Conservation (phyloP, 2,888 invertebrate species). For the Sclerodermus sp. region DNA sequence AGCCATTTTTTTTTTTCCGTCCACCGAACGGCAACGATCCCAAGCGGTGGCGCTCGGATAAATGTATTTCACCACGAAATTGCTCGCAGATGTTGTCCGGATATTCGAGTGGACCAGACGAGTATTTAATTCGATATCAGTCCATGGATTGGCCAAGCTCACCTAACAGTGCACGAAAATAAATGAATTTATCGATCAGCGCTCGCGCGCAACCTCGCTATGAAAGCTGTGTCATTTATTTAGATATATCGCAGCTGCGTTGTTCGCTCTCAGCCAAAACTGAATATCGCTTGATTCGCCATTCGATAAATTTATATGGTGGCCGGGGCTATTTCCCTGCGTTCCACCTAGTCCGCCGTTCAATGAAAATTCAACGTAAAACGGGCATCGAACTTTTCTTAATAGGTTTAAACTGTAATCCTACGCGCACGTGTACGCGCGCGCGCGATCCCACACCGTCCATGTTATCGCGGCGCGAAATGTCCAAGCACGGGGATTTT, state of each 20-base stretch:
- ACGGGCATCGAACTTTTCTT: too few relatives aligned
- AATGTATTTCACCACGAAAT: conserved; percentile 21
- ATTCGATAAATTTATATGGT: too few relatives aligned
- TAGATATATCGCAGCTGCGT: not conserved
- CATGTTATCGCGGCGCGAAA: too few relatives aligned
- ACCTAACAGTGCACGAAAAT: conserved; percentile 18
- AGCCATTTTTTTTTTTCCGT: conserved; percentile 5
- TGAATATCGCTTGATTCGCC: too few relatives aligned
- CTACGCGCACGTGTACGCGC: too few relatives aligned
- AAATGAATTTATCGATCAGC: conserved; percentile 29
- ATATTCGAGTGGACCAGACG: conserved; percentile 24
- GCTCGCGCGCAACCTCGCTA: conserved; percentile 1
- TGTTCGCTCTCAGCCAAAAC: too few relatives aligned
- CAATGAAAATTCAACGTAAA: too few relatives aligned
- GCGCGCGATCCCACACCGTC: too few relatives aligned
- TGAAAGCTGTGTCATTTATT: conserved; percentile 19
- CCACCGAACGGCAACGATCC: conserved; percentile 10
- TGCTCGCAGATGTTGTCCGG: conserved; percentile 29
- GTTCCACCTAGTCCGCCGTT: too few relatives aligned
- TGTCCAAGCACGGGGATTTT: too few relatives aligned
- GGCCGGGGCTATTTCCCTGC: too few relatives aligned
- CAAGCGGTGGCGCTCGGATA: conserved; percentile 9
- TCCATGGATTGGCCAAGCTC: conserved; percentile 11
- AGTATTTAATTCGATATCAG: conserved; percentile 32
- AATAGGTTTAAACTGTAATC: too few relatives aligned